Conservation (phyloP, 2,797 vertebrate species). For the Stomatorhinus walkeri region DNA sequence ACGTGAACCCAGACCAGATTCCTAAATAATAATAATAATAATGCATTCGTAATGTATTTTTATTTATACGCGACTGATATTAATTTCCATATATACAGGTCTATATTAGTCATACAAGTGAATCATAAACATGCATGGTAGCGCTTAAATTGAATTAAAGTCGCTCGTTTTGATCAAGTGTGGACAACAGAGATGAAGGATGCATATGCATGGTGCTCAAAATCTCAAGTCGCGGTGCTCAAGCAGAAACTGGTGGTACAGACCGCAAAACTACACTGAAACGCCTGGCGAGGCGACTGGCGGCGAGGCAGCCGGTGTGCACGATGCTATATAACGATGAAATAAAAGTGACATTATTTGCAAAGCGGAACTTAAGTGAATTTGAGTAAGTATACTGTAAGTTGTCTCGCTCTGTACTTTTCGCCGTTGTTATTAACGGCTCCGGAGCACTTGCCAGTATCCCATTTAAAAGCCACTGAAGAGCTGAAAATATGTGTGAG, state of each 20-base stretch:
- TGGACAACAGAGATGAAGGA: not conserved
- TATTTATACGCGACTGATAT: not conserved
- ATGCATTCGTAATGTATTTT: not conserved
- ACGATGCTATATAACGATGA: not conserved
- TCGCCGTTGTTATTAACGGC: not conserved
- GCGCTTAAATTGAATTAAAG: not conserved
- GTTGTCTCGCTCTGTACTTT: slow-evolving; percentile 7
- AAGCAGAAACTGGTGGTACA: not conserved
- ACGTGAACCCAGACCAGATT: not conserved
- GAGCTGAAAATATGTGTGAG: not conserved
- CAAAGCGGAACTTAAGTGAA: not conserved
- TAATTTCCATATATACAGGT: not conserved
- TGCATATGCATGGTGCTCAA: not conserved
- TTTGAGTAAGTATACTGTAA: not conserved
- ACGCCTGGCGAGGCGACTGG: not conserved
- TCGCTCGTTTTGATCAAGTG: not conserved
- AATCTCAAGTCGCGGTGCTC: not conserved
- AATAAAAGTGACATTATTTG: not conserved
- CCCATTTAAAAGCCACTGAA: not conserved
- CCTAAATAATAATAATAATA: not conserved
- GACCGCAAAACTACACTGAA: not conserved
- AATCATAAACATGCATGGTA: not conserved
- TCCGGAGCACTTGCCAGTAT: not conserved
- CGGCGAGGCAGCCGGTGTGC: not conserved
- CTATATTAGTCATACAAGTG: not conserved